Conservation (phyloP, 1,140 invertebrate genomes). For the Carcinoscorpius rotundicauda region DNA sequence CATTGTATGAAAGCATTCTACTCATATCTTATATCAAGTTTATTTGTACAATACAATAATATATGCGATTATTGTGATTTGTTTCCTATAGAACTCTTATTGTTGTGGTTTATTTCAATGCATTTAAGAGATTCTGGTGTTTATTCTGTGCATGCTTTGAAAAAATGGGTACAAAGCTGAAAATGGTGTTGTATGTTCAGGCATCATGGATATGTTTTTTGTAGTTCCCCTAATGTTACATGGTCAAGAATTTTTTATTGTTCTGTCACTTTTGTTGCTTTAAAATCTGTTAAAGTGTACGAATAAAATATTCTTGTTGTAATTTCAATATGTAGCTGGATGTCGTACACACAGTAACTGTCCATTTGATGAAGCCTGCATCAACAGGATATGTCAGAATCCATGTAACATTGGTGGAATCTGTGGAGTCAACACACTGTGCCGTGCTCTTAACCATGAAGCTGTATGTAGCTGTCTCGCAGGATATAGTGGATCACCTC, state of each 20-base stretch:
- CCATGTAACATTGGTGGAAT: constrained; percentile 55
- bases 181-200: too few species aligned
- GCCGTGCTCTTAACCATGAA: constrained; percentile 62
- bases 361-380: constrained; percentile 66
- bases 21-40: too few species aligned
- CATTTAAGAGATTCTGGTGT: too few species aligned
- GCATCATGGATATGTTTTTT: too few species aligned
- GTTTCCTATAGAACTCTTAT: neutral
- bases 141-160: too few species aligned
- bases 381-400: constrained; percentile 57
- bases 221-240: too few species aligned
- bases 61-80: neutral
- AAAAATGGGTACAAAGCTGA: too few species aligned
- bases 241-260: too few species aligned
- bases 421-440: constrained; percentile 68
- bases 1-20: too few species aligned
- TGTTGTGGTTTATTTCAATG: neutral
- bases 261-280: too few species aligned
- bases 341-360: constrained; percentile 39
- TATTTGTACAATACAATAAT: too few species aligned
- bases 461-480: constrained; percentile 70
- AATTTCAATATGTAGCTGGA: constrained; percentile 14
- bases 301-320: neutral
- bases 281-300: constrained; percentile 4
- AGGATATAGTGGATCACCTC: constrained; percentile 70